Evolutionary conservation across 2,888 invertebrate genomes (phyloP), one percentile per base, ranked within the genome.

Genomic region (Cantharis nigra): DNA sequence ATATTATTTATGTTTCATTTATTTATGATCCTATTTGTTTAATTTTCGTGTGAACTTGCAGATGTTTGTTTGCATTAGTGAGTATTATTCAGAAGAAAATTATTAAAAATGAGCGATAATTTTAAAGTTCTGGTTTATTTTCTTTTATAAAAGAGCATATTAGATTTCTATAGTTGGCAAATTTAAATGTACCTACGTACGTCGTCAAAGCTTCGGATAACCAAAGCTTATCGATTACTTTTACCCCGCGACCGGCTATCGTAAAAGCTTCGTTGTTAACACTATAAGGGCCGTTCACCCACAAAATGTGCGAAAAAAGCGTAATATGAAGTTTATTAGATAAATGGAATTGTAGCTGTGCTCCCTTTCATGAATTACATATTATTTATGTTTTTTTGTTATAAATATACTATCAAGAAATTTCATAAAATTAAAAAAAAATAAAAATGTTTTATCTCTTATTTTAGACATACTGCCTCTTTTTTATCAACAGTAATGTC

Each of bases 231-330:
- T 71, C 65, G 69, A 74, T 72, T 69, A 33, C 67, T 74, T 28
- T 30, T 67, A 67, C 65, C 65, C 65, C 65, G 65, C 65, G 65
- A 67, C 65, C 26, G 63, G 33, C 72, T 33, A 49, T 65, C 67
- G 67, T 72, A 72, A 72, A 72, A 65, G 33, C 65, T 72, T 65
- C 67, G 49, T 65, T 67, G 72, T 72, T 72, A 72, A 72, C 23
- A 65, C 49, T 65, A 67, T 64, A 67, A 30, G 72, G 67, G 72
- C 65, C 63, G 67, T 33, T 67, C 30, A 71, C 64, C 64, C 63
- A 64, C 71, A 16, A 13, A 71, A 7, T 30, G 18, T 71, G 64
- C 26, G 28, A 71, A 71, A 18, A 71, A 14, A 20, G 28, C 26
- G 28, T n/a, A 49, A 49, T 49, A 33, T 33, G 3, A 33, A 33